phyloP scores from a whole-genome alignment of 2,888 invertebrate genomes.

The Nebria salina region DNA sequence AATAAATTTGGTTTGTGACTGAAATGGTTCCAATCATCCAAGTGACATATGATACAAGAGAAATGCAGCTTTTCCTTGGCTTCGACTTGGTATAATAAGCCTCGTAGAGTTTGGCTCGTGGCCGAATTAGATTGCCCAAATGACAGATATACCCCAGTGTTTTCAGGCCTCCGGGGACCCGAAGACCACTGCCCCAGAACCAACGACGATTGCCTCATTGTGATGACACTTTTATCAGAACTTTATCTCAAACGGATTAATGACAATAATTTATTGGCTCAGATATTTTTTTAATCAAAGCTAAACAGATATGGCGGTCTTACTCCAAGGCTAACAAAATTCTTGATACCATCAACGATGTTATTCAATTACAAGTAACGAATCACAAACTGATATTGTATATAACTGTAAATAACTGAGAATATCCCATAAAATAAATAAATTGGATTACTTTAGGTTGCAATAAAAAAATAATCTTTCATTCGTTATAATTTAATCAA shows the following conservation, averaged over 20 bases:
- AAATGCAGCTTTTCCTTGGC: slow-evolving; percentile 20
- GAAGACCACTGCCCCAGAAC: slow-evolving; percentile 23
- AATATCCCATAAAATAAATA: too few relatives aligned
- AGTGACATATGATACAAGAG: slow-evolving; percentile 33
- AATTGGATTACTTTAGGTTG: too few relatives aligned
- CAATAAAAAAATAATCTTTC: too few relatives aligned
- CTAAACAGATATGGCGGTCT: neutral
- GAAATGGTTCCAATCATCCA: slow-evolving; percentile 19
- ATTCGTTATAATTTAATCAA: too few relatives aligned
- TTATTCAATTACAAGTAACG: too few relatives aligned
- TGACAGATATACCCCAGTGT: slow-evolving; percentile 4
- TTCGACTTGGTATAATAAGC: slow-evolving; percentile 37
- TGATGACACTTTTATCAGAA: slow-evolving; percentile 41
- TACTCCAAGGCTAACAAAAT: neutral
- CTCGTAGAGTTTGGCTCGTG: slow-evolving; percentile 36
- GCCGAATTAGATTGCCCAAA: slow-evolving; percentile 42
- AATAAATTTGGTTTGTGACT: slow-evolving; percentile 29
- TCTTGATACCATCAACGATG: too few relatives aligned
- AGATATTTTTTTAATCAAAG: neutral
- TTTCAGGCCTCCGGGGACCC: slow-evolving; percentile 6
- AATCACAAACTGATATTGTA: too few relatives aligned
- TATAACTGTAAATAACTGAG: too few relatives aligned
- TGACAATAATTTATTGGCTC: slow-evolving; percentile 33
- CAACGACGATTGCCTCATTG: slow-evolving; percentile 30
- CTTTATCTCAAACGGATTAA: slow-evolving; percentile 41